Conservation (phyloP, 2,888 invertebrate species). For the Epistrophe grossulariae region DNA sequence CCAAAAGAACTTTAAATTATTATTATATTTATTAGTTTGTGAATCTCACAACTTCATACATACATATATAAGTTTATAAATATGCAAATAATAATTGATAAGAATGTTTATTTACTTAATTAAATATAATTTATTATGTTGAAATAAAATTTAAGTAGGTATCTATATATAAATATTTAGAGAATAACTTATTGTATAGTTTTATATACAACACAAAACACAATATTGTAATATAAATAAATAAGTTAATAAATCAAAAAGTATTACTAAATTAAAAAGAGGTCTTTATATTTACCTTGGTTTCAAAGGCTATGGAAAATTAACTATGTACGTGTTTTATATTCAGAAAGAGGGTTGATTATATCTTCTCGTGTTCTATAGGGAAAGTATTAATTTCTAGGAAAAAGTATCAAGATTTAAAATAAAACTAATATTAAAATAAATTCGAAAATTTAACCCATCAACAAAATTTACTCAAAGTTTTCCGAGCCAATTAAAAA, state of each 20-base stretch:
- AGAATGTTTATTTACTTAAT: conserved; percentile 39
- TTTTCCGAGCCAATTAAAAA: too few relatives aligned
- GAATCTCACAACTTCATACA: conserved; percentile 13
- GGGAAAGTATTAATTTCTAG: too few relatives aligned
- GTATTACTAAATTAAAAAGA: conserved; percentile 1
- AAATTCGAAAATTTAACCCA: too few relatives aligned
- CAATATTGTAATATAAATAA: conserved; percentile 42
- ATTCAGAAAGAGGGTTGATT: too few relatives aligned
- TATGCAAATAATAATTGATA: conserved; percentile 27
- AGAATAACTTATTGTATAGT: conserved; percentile 67
- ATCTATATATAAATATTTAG: not conserved
- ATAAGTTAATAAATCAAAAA: conserved; percentile 47
- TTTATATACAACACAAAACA: conserved; percentile 82
- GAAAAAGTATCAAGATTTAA: too few relatives aligned
- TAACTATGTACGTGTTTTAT: too few relatives aligned
- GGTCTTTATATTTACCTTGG: not conserved
- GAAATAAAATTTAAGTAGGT: conserved; percentile 1
- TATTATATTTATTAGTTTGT: conserved; percentile 29
- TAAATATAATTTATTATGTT: conserved; percentile 28
- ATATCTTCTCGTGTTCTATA: too few relatives aligned
- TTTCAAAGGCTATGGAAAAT: too few relatives aligned
- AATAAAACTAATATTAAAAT: too few relatives aligned
- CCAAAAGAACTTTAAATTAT: conserved; percentile 67
- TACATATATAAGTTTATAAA: not conserved
- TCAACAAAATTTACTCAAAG: too few relatives aligned